phyloP scores from a whole-genome alignment of 92 coral and sea anemone genomes.

The Zoanthus gigantus region DNA sequence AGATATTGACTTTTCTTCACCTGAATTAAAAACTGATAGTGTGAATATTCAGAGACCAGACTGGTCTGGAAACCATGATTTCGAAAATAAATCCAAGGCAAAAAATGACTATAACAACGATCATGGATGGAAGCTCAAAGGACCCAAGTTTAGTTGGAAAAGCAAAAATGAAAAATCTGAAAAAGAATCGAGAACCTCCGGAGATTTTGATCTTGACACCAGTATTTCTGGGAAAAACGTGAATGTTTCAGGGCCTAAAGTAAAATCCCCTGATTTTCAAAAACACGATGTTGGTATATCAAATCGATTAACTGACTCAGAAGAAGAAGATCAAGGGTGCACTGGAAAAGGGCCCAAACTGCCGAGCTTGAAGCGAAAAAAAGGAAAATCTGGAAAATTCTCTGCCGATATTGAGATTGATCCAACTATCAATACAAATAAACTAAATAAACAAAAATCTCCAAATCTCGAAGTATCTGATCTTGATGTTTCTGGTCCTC shows the following conservation, averaged over 20 bases:
- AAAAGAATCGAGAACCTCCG: not conserved
- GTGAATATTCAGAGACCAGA: not conserved
- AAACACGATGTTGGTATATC: not conserved
- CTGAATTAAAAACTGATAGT: not conserved
- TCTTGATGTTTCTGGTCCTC: not conserved
- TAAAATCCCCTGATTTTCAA: not conserved
- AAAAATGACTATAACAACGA: not conserved
- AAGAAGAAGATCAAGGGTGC: not conserved
- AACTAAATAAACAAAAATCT: not conserved
- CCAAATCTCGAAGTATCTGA: not conserved
- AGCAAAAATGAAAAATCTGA: not conserved
- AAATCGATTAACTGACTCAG: not conserved
- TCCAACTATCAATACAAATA: not conserved
- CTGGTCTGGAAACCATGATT: not conserved
- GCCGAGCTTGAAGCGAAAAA: not conserved
- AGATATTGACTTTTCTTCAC: constrained; percentile 17
- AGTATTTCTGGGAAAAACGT: not conserved
- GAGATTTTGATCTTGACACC: not conserved
- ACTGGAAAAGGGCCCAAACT: not conserved
- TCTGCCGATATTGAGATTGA: not conserved
- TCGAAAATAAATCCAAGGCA: not conserved
- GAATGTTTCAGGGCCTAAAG: not conserved
- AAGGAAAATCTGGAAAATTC: not conserved
- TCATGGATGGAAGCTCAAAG: not conserved
- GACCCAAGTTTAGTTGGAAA: constrained; percentile 15